phyloP scores from a whole-genome alignment of 2,113 vertebrate species.

The Dolichotis patagonum region DNA sequence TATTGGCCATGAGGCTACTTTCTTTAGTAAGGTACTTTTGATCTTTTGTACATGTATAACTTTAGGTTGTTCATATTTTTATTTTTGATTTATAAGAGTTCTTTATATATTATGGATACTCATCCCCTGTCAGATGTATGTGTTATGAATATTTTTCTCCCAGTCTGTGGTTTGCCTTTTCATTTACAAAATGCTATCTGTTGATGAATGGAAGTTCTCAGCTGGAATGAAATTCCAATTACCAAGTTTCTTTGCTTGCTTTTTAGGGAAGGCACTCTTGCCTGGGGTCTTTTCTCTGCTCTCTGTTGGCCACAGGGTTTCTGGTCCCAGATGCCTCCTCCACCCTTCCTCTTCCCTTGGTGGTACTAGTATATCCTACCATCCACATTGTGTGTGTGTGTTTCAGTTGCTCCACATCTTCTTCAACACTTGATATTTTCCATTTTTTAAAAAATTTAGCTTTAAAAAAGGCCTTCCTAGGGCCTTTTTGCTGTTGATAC shows the following conservation, averaged over 20 bases:
- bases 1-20: neutral
- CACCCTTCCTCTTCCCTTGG: too few species aligned
- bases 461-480: too few species aligned
- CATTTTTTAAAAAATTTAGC: too few species aligned
- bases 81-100: slow-evolving; percentile 19
- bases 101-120: slow-evolving; percentile 5
- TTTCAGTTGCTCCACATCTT: too few species aligned
- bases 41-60: neutral
- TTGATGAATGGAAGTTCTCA: slow-evolving; percentile 6
- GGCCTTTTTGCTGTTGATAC: neutral
- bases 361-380: too few species aligned
- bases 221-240: neutral
- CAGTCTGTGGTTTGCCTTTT: neutral
- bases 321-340: neutral
- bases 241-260: neutral
- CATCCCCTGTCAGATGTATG: neutral
- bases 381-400: too few species aligned
- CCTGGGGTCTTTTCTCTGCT: neutral
- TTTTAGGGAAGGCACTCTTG: neutral
- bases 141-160: slow-evolving; percentile 21
- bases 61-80: neutral
- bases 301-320: neutral
- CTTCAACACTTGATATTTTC: too few species aligned
- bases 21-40: neutral
- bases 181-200: slow-evolving; percentile 17